These are phyloP conservation scores for Philereme vetulata DNA, from an alignment of 2,888 invertebrate genomes.

Conservation along the genomic window DNA sequence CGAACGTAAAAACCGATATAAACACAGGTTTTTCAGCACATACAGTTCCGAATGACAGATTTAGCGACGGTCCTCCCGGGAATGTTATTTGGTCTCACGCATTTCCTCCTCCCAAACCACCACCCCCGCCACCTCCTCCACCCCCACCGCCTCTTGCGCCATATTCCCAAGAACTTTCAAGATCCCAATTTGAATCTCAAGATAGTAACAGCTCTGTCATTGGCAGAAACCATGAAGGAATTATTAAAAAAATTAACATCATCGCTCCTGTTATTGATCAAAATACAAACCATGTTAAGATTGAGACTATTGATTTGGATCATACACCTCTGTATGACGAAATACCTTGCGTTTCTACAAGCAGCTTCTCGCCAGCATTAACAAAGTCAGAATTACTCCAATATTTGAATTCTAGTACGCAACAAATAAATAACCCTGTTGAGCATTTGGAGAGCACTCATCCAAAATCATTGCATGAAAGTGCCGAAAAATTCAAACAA, in stretches of 20 bases:
- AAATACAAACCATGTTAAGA: neutral
- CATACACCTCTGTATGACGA: neutral
- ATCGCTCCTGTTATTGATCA: constrained; percentile 4
- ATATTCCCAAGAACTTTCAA: constrained; percentile 9
- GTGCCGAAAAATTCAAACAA: neutral
- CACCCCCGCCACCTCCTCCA: constrained; percentile 27
- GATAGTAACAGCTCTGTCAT: constrained; percentile 30
- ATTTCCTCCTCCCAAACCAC: constrained; percentile 16
- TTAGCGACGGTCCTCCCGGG: constrained; percentile 1
- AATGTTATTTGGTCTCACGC: constrained; percentile 17
- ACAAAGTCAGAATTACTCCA: constrained; percentile 22
- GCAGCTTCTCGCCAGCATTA: constrained; percentile 4
- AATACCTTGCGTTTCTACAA: neutral
- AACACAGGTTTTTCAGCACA: neutral
- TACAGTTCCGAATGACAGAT: neutral
- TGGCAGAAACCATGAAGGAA: constrained; percentile 37
- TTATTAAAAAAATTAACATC: constrained; percentile 42
- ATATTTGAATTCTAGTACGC: constrained; percentile 10
- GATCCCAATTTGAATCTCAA: neutral
- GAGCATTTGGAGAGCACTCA: neutral
- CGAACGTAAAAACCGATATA: neutral
- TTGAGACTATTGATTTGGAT: neutral
- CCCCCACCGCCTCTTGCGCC: constrained; percentile 20
- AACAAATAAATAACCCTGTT: constrained; percentile 2
- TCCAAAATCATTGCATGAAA: neutral